These are phyloP conservation scores for Limenitis arthemis DNA, from an alignment of 2,888 invertebrate genomes.

Conservation along the genomic window DNA sequence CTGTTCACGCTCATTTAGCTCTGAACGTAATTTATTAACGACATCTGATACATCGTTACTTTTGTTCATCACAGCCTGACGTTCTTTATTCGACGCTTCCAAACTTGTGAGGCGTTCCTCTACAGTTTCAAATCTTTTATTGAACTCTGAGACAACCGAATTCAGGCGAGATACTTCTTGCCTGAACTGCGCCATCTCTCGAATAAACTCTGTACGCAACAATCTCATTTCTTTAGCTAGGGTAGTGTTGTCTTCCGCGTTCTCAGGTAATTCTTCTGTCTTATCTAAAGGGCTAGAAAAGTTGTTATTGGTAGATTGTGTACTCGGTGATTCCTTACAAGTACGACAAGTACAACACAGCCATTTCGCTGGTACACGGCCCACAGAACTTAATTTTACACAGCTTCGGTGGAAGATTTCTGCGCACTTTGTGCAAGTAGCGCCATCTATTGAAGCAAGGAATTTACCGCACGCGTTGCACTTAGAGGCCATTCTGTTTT, in stretches of 20 bases:
- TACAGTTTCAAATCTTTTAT: not conserved
- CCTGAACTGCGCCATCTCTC: not conserved
- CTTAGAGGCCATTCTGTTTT: not conserved
- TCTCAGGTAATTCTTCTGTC: not conserved
- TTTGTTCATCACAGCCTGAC: not conserved
- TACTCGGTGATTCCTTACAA: not conserved
- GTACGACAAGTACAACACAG: not conserved
- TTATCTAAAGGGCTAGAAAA: not conserved
- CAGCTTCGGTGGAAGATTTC: not conserved
- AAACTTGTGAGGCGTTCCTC: not conserved
- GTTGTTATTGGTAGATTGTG: not conserved
- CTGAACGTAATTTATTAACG: not conserved
- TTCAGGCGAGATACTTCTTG: not conserved
- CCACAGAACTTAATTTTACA: not conserved
- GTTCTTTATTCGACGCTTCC: not conserved
- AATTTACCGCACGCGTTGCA: not conserved
- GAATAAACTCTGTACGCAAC: not conserved
- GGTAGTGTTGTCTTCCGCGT: too few relatives aligned
- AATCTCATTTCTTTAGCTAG: not conserved
- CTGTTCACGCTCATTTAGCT: slow-evolving; percentile 16
- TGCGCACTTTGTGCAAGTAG: not conserved
- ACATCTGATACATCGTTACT: not conserved
- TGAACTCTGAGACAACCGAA: not conserved
- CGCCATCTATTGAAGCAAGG: not conserved
- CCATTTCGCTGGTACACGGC: not conserved